phyloP scores from a whole-genome alignment of 2,888 invertebrate genomes.

The Prenolepis imparis region DNA sequence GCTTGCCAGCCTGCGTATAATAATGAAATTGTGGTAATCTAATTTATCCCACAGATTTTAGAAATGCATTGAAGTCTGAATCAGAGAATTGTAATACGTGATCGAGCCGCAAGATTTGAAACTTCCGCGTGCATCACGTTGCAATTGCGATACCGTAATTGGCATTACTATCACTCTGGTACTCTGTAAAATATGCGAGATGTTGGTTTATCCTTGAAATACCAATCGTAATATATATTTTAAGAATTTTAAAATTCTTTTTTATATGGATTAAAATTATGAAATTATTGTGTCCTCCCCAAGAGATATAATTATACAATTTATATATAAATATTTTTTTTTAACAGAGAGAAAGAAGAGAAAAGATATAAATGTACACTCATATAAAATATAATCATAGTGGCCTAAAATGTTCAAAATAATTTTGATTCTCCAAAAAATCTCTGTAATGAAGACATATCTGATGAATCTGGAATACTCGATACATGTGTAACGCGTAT shows the following conservation, averaged over 20 bases:
- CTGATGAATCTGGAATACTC: background rate
- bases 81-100: background rate
- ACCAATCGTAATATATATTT: background rate
- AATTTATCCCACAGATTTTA: background rate
- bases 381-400: background rate
- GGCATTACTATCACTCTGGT: constrained; percentile 8
- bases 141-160: constrained; percentile 8
- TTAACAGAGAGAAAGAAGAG: too few species aligned
- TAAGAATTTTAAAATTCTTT: background rate
- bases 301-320: background rate
- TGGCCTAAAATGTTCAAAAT: background rate
- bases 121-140: background rate
- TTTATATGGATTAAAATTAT: background rate
- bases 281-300: background rate
- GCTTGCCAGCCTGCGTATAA: background rate
- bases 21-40: background rate
- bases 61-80: background rate
- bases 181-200: background rate
- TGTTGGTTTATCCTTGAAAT: constrained; percentile 11
- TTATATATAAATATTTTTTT: background rate
- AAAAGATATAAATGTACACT: background rate
- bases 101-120: constrained; percentile 15
- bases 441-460: background rate
- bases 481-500: background rate
- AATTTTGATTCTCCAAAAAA: background rate